Evolutionary conservation across 2,888 invertebrate species (phyloP).

Genomic region (Rhamnusium bicolor): DNA sequence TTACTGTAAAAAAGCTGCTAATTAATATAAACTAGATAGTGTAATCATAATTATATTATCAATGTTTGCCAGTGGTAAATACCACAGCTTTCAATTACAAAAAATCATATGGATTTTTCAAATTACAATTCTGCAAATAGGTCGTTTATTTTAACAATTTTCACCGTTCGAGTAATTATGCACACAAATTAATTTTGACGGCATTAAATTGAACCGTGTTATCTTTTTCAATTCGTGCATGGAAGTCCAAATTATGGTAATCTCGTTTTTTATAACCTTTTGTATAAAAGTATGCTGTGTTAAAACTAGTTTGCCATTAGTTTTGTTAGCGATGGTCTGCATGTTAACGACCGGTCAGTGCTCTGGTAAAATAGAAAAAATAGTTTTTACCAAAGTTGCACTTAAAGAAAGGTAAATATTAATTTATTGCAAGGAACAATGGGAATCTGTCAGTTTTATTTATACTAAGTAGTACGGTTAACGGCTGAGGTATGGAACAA

Average conservation of each 20-base stretch:
- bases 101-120: not conserved
- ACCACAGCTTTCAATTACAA: not conserved
- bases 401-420: no score
- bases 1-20: not conserved
- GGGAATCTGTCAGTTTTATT: no score
- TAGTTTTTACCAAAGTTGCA: no score
- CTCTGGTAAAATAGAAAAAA: not conserved
- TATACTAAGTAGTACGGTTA: no score
- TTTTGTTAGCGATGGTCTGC: not conserved
- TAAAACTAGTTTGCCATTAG: constrained; percentile 13
- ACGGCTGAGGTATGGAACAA: no score
- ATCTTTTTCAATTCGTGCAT: not conserved
- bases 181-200: not conserved
- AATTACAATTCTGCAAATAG: not conserved
- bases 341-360: constrained; percentile 13
- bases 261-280: not conserved
- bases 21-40: no score
- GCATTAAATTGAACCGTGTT: not conserved
- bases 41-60: not conserved
- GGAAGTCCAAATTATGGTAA: not conserved
- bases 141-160: not conserved
- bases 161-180: not conserved
- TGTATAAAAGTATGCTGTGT: not conserved
- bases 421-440: no score
- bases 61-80: not conserved